A percentile compares a stretch with the other conserved stretches of the same genome.
phyloP scores from a whole-genome alignment of 2,797 vertebrate species.

The Phrynocephalus vlangalii region DNA sequence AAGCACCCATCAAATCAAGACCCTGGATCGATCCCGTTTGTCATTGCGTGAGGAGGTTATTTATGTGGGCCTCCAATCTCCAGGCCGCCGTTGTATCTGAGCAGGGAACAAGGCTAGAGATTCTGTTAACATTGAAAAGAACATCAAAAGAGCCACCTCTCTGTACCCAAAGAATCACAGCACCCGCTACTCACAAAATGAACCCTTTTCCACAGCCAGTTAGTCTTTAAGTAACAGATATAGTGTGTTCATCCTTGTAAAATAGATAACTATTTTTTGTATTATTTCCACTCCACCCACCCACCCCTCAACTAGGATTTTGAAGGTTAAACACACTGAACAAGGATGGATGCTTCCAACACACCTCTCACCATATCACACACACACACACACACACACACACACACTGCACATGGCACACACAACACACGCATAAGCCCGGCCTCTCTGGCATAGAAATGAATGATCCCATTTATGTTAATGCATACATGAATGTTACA shows the following conservation, averaged over 20 bases:
- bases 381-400: slow-evolving; percentile 60
- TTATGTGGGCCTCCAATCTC: slow-evolving; percentile 99
- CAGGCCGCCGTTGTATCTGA: slow-evolving; percentile 96
- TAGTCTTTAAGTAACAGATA: slow-evolving; percentile 99
- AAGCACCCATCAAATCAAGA: slow-evolving; percentile 95
- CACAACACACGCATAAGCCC: slow-evolving; percentile 76
- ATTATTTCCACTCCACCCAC: slow-evolving; percentile 78
- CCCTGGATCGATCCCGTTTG: slow-evolving; percentile 94
- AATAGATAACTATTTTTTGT: slow-evolving; percentile 99
- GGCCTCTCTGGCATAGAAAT: slow-evolving; percentile 95
- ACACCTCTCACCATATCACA: slow-evolving; percentile 66
- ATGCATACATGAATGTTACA: slow-evolving; percentile 99
- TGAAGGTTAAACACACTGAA: slow-evolving; percentile 99
- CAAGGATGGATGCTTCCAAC: slow-evolving; percentile 87
- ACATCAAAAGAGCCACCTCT: slow-evolving; percentile 95
- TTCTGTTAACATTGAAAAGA: slow-evolving; percentile 99
- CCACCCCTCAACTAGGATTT: slow-evolving; percentile 92
- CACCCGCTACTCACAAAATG: slow-evolving; percentile 89
- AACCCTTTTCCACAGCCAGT: slow-evolving; percentile 99
- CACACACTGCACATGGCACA: slow-evolving; percentile 44
- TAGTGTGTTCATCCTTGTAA: slow-evolving; percentile 99
- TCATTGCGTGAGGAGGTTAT: slow-evolving; percentile 96
- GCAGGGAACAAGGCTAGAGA: slow-evolving; percentile 96
- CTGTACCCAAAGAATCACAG: slow-evolving; percentile 87
- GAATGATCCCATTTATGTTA: slow-evolving; percentile 99